Conservation (phyloP, 2,797 vertebrate species). For the Caiman crocodilus region DNA sequence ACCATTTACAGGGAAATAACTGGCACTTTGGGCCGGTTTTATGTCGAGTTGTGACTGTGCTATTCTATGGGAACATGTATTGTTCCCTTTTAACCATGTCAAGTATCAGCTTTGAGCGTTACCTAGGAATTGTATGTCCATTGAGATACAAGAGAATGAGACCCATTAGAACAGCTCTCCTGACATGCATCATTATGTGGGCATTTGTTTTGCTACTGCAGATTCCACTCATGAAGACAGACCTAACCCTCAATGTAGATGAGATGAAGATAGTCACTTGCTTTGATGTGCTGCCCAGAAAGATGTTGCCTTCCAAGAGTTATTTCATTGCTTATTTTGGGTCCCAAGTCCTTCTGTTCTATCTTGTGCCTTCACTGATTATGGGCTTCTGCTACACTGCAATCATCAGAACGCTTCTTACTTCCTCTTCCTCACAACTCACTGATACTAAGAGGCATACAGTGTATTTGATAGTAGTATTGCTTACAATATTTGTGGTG, state of each 20-base stretch:
- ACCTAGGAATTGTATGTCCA: slow-evolving; percentile 30
- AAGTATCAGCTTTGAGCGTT: slow-evolving; percentile 43
- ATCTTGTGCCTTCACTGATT: slow-evolving; percentile 20
- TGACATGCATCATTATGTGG: slow-evolving; percentile 36
- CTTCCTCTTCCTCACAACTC: background rate
- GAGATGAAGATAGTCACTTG: slow-evolving; percentile 31
- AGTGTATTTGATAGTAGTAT: slow-evolving; percentile 28
- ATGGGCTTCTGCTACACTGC: slow-evolving; percentile 59
- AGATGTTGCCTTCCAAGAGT: background rate
- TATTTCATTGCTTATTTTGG: slow-evolving; percentile 37
- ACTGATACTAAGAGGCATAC: slow-evolving; percentile 23
- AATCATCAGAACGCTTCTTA: slow-evolving; percentile 52
- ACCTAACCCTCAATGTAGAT: background rate
- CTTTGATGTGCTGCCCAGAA: slow-evolving; percentile 55
- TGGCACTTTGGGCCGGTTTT: background rate
- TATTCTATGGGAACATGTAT: slow-evolving; percentile 51
- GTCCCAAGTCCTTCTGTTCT: slow-evolving; percentile 27
- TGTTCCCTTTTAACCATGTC: slow-evolving; percentile 54
- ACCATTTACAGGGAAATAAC: slow-evolving; percentile 18
- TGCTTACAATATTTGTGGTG: slow-evolving; percentile 52
- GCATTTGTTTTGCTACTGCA: slow-evolving; percentile 40
- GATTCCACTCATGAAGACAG: slow-evolving; percentile 22
- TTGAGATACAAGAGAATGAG: background rate
- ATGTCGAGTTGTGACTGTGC: background rate
- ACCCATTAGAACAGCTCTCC: background rate